Base-by-base conservation (phyloP, 2,797 vertebrate genomes). In the Geotria australis region DNA sequence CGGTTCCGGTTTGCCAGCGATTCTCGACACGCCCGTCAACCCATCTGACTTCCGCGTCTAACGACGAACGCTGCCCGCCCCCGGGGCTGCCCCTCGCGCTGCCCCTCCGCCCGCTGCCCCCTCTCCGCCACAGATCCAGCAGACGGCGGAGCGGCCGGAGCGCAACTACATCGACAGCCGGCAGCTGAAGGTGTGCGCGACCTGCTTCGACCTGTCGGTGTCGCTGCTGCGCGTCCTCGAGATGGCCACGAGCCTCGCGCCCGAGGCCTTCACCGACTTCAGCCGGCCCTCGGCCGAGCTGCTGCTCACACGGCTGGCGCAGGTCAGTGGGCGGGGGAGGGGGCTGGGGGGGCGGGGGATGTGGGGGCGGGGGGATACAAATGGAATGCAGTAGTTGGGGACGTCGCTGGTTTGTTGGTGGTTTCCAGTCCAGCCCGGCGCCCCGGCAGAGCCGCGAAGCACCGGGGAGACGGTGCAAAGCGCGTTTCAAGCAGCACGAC, bases 201-300 rank as follows among this genome's bases (percentile, higher is more conserved):
- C 89, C 11, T 98, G 89, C 73, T 98, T 98, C n/a, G 89, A 96
- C 74, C 77, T 98, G 59, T 98, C 89, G 0, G 89, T 98, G 65
- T 95, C 88, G 67, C 71, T 98, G 69, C 74, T 98, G 63, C 77
- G 89, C 0, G 89, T 98, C 57, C 69, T 98, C 71, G 89, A 98
- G 66, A 96, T 98, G 89, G 93, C 89, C 0, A 77, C 89, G 62
- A 95, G 84, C 0, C 69, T 98, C 69, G 83, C 89, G 0, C 86
- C 88, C 0, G 81, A 93, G 69, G 89, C 93, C 63, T 86, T 98
- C 65, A 75, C 95, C 1, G 89, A 96, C 68, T 88, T 83, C 82
- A 68, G 73, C 60, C 80, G 78, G 5, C 85, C 85, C 0, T 85
- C 86, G 0, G 88, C 89, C 0, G 89, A 98, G 68, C 76, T 98